Evolutionary conservation across 2,888 invertebrate species (phyloP).

Genomic region (Salticus scenicus): DNA sequence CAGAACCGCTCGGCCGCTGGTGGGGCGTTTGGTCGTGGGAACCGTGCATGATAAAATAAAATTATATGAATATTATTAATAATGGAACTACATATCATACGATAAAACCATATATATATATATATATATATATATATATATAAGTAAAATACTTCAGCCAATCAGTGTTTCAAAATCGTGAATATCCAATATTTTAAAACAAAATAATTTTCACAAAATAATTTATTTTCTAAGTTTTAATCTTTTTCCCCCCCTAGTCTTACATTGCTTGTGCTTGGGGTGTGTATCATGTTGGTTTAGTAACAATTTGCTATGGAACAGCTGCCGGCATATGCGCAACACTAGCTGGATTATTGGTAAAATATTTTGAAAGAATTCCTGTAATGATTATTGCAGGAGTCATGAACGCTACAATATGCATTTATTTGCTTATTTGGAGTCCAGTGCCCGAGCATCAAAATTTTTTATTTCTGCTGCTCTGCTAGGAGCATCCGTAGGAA

Average conservation of each 20-base stretch:
- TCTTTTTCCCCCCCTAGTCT: constrained; percentile 80
- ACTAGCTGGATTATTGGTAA: constrained; percentile 92
- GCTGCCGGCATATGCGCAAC: constrained; percentile 93
- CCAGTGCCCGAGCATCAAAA: constrained; percentile 86
- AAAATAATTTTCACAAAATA: no score
- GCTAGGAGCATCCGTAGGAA: constrained; percentile 96
- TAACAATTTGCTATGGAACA: constrained; percentile 97
- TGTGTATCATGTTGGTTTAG: constrained; percentile 94
- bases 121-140: no score
- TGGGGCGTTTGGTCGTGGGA: no score
- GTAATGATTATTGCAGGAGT: constrained; percentile 85
- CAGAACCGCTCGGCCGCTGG: no score
- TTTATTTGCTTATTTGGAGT: constrained; percentile 88
- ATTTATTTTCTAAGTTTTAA: no score
- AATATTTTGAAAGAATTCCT: constrained; percentile 90
- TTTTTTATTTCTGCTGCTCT: constrained; percentile 93
- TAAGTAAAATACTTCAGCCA: no score
- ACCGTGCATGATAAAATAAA: no score
- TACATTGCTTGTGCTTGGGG: constrained; percentile 89
- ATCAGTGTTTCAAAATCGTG: no score
- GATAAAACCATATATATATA: no score
- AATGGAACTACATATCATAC: no score
- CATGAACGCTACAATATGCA: constrained; percentile 86
- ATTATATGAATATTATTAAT: no score
- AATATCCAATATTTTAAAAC: no score